Conservation (phyloP, 30 jellyfish, hydroid and myxozoan genomes). For the Chrysaora quinquecirrha region DNA sequence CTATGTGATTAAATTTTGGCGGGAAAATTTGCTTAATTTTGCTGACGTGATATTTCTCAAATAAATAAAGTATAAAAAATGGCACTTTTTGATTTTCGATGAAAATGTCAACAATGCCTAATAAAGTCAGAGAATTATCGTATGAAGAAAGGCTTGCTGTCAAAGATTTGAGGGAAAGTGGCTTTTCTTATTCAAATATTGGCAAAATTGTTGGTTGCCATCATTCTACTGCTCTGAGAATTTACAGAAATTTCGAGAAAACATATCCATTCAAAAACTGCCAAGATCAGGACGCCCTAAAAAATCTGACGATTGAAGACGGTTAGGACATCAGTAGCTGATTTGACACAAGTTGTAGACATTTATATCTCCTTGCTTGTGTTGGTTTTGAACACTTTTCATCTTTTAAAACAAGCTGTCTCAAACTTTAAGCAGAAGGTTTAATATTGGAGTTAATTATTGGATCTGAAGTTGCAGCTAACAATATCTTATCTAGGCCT, state of each 20-base stretch:
- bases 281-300: neutral
- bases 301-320: neutral
- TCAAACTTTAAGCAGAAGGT: too few species aligned
- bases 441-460: too few species aligned
- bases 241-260: neutral
- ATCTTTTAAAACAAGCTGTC: too few species aligned
- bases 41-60: neutral
- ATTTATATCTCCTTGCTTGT: too few species aligned
- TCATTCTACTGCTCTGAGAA: constrained; percentile 2
- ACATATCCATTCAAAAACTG: neutral
- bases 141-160: neutral
- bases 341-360: too few species aligned
- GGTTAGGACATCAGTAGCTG: too few species aligned
- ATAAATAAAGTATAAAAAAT: too few species aligned
- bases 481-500: too few species aligned
- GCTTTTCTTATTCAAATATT: neutral
- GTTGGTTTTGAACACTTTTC: too few species aligned
- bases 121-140: neutral
- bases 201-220: constrained; percentile 4
- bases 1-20: too few species aligned
- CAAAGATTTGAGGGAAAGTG: neutral
- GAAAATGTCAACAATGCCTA: neutral
- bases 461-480: too few species aligned
- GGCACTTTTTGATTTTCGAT: neutral
- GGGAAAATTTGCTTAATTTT: neutral